Base-by-base conservation (phyloP, 2,797 vertebrate species). In the Aldrovandia affinis region DNA sequence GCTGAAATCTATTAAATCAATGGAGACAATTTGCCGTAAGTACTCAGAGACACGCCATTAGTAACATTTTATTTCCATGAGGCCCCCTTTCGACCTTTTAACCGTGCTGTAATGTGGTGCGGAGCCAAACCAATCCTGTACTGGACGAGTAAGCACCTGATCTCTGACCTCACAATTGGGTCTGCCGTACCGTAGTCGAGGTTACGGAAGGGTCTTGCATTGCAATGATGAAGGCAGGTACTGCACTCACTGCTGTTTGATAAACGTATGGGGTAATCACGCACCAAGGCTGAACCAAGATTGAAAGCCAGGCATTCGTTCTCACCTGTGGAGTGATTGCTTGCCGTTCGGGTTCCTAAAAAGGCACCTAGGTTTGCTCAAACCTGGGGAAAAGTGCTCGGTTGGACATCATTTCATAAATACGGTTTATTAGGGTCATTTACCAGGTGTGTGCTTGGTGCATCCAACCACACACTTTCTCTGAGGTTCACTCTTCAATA, bases 21-120 rank as follows among this genome's bases (percentile, higher is more conserved):
- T 54, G 55, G 42, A 44, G 75, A 84, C 77, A 52, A 47, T 84
- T 39, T 36, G 12, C 10, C n/a, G 59, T 47, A 63, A 78, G 73
- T 33, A n/a, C 39, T 20, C 39, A 28, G 70, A 61, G 55, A 47
- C 18, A 4, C 14, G n/a, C 52, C 22, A 15, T 59, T 12, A 18
- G 52, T 54, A 44, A 78, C 73, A 30, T 47, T 28, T 73, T 30
- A 55, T 78, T 59, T 61, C 82, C 42, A n/a, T 33, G 36, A n/a
- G 52, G n/a, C 22, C 68, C 47, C 65, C 14, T 50, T 42, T 25
- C 14, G 28, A 25, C 68, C 52, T 57, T 59, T 36, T 15, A 39
- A 70, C 65, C 14, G 4, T 6, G 25, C 25, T 14, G 55, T 36
- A 22, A 57, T n/a, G 39, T n/a, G 33, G 55, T 30, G 22, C 39